Evolutionary conservation across 2,797 vertebrate species (phyloP), one percentile per base, ranked within the genome.

Genomic region (Lerista edwardsae): DNA sequence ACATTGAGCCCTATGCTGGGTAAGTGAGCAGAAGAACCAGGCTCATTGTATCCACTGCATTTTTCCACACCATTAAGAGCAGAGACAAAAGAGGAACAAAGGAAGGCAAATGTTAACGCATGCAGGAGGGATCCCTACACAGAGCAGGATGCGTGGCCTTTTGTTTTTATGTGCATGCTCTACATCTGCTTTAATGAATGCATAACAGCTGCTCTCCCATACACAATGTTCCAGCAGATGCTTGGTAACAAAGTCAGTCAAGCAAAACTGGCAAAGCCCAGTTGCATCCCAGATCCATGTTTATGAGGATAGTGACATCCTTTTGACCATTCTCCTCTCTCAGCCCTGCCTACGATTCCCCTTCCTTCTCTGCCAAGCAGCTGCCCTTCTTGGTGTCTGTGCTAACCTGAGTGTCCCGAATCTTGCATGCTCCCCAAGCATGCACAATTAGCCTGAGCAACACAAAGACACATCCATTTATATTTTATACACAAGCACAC

Each of bases 241-340:
- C 61, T 75, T 61, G 83, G 71, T 75, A 67, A 15, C 39, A 27
- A 61, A 34, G 39, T 74, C 27, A 89, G 64, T 61, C 41, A 80
- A 84, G 25, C 64, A 90, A 67, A 79, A 57, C 81, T 86, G 31
- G 1, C 36, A 76, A 85, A 74, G 25, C 82, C 75, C 72, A 31
- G 12, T 47, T 29, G 64, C 4, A 61, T 55, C 6, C 5, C 0
- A 7, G 47, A 75, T 36, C 55, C 78, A n/a, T 75, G 12, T 31
- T 79, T 84, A 76, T 44, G 67, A n/a, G 80, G 80, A 85, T 3
- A 57, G 8, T 41, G 15, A 44, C 5, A 34, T 34, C 29, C 0
- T 82, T 55, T 9, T 61, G 78, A 71, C 44, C 73, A 25, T 76
- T 77, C 79, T 86, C 29, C n/a, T n/a, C 27, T 75, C 68, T n/a